A percentile compares a stretch with the other conserved stretches of the same genome.
Evolutionary conservation across 2,113 vertebrate species (phyloP).

Genomic region (Lagopus leucura): DNA sequence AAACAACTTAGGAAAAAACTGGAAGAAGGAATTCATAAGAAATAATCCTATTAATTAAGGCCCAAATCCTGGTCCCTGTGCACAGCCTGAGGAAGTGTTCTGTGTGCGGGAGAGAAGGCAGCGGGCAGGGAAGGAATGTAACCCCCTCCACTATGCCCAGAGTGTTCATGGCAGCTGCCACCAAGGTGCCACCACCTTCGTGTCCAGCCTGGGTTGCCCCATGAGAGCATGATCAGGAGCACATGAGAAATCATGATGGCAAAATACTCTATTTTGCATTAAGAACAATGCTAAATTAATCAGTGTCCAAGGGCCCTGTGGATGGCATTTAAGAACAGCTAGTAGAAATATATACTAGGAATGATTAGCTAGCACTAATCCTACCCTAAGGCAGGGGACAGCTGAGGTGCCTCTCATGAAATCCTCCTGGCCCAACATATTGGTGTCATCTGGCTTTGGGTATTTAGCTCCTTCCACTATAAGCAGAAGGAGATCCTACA

Average conservation of each 20-base stretch:
- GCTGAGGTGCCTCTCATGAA: neutral
- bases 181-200: fast-evolving
- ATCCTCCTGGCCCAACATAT: neutral
- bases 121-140: neutral
- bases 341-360: neutral
- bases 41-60: constrained; percentile 62
- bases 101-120: fast-evolving
- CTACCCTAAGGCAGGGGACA: neutral
- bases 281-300: neutral
- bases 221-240: fast-evolving
- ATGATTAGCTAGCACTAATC: neutral
- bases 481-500: neutral
- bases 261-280: neutral
- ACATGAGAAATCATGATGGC: neutral
- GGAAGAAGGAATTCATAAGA: constrained; percentile 10
- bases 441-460: neutral
- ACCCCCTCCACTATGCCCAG: neutral
- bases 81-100: neutral
- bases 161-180: neutral
- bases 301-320: neutral
- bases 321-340: neutral
- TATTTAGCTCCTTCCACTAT: neutral
- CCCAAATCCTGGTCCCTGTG: constrained; percentile 57
- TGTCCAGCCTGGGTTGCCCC: fast-evolving
- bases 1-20: neutral